Evolutionary conservation across 2,113 vertebrate genomes (phyloP), one percentile per base, ranked within the genome.

Genomic region (Triplophysa dalaica): DNA sequence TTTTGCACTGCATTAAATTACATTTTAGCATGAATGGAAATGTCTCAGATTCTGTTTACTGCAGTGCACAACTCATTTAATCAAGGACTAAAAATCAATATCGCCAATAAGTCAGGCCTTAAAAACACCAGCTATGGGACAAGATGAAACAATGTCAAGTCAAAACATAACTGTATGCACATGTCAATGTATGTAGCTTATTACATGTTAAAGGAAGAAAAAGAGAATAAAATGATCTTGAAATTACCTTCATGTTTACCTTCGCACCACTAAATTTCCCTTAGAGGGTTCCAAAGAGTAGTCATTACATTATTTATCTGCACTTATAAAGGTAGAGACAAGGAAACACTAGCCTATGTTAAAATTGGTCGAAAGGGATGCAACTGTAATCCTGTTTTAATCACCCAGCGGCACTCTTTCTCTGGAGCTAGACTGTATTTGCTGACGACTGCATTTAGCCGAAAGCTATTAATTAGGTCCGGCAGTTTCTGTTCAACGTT

Each of bases 401-500:
- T n/a, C n/a, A n/a, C n/a, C n/a, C n/a, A n/a, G n/a, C n/a, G n/a
- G n/a, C n/a, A n/a, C n/a, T n/a, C n/a, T n/a, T n/a, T n/a, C n/a
- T n/a, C n/a, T n/a, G n/a, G n/a, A n/a, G 45, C 22, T 16, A 52
- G 17, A 19, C 6, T 79, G 24, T 63, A 70, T 16, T 50, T 8
- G 19, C 61, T 33, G 41, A 79, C 45, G 9, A 70, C 24, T 24
- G 13, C 2, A 26, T 76, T 64, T 60, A 5, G n/a, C 38, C 33
- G 7, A 38, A 38, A 38, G 33, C 33, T 22, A 50, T 41, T 69
- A 81, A 67, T 67, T 43, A 50, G 61, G 56, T 74, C 76, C 33
- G 60, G 19, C 21, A 38, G 73, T 73, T 80, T 77, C 73, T 81
- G 54, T 80, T 78, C 60, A 79, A 72, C 29, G 41, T 73, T 75